These are phyloP conservation scores for Macrosiphum euphorbiae DNA, from an alignment of 2,888 invertebrate genomes.

Conservation along the genomic window DNA sequence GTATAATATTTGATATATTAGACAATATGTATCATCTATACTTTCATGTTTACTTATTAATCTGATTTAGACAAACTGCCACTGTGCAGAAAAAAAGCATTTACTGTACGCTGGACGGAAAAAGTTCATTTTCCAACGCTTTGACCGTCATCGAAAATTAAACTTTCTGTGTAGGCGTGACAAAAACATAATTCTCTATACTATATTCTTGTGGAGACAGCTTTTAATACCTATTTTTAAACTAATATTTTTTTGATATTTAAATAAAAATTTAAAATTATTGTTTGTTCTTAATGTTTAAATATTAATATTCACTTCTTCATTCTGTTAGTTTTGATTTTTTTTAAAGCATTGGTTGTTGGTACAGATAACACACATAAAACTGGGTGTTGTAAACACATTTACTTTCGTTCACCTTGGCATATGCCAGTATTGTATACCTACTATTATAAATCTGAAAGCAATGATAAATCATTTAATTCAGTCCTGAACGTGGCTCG, in stretches of 20 bases:
- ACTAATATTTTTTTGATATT: background rate
- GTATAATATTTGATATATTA: background rate
- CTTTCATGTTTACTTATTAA: background rate
- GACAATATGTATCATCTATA: background rate
- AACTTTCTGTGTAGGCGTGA: background rate
- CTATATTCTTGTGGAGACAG: background rate
- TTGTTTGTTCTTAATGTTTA: background rate
- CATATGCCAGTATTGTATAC: background rate
- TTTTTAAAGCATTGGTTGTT: background rate
- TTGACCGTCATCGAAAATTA: background rate
- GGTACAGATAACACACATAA: background rate
- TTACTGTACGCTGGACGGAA: background rate
- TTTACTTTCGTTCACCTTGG: background rate
- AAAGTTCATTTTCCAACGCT: background rate
- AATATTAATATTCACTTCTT: background rate
- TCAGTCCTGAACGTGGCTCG: background rate
- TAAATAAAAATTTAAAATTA: background rate
- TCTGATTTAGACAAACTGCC: background rate
- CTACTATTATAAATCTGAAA: background rate
- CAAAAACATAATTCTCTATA: background rate
- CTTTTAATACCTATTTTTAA: background rate
- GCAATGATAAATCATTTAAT: background rate
- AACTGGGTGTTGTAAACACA: background rate
- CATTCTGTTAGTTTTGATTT: background rate
- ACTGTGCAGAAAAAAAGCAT: background rate